Evolutionary conservation across 2,113 vertebrate genomes (phyloP), one percentile per base, ranked within the genome.

Genomic region (Phycodurus eques): DNA sequence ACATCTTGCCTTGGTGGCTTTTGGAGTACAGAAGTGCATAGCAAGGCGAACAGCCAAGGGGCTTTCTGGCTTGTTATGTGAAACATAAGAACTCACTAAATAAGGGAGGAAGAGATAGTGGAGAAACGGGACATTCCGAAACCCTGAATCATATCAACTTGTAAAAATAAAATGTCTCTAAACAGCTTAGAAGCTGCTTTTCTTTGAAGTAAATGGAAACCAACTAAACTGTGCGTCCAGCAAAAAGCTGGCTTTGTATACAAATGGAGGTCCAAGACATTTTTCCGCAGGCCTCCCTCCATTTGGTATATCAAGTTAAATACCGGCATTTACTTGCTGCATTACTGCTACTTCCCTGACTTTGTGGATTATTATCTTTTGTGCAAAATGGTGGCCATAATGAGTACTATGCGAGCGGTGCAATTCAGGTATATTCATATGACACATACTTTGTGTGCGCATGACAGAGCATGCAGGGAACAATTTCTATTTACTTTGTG

Each of bases 1-100:
- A 9, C 6, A 62, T 11, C 17, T 62, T 75, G 71, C 47, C 42
- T 61, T 71, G 31, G 20, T 54, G 8, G 22, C 31, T 33, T 74
- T 39, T 65, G 43, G 11, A 43, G 19, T 57, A 12, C 44, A 43
- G n/a, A 69, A 35, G 59, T 61, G 68, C 20, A 42, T 0, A 49
- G 43, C 13, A 59, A 71, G 31, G 35, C 19, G 27, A 0, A 27
- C 33, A 17, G 44, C 51, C 20, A n/a, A 63, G 19, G 12, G 5
- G 57, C 27, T 12, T 20, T 39, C 2, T 22, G 43, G 43, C 53
- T 46, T 5, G 43, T 74, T 22, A 49, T 71, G 63, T 64, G 57
- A 68, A 79, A 71, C 39, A 46, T 3, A n/a, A 33, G 27, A 54
- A 44, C 53, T 60, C 1, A 33, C 53, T 19, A 42, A 19, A 4